phyloP scores from a whole-genome alignment of 2,888 invertebrate genomes.

The Salticus scenicus region DNA sequence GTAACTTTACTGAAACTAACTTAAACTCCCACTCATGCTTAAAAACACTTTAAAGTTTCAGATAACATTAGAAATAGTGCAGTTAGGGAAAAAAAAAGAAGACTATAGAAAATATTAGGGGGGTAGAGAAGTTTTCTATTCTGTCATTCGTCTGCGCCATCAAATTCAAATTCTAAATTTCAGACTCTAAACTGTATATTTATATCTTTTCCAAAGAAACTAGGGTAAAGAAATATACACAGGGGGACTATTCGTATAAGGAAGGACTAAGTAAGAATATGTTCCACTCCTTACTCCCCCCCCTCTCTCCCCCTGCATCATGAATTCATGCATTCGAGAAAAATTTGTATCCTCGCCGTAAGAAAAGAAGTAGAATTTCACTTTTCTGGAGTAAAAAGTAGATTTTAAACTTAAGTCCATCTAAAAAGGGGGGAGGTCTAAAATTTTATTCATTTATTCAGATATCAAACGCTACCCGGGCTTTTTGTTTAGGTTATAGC shows the following conservation, averaged over 20 bases:
- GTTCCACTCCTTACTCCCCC: no score
- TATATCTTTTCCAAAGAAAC: constrained; percentile 20
- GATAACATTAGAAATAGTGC: constrained; percentile 65
- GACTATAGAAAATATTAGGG: not conserved
- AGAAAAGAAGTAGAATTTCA: constrained; percentile 63
- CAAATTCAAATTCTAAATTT: constrained; percentile 62
- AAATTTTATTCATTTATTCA: constrained; percentile 69
- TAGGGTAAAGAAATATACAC: constrained; percentile 64
- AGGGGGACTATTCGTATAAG: constrained; percentile 38
- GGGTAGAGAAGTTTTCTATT: constrained; percentile 40
- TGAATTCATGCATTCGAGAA: constrained; percentile 67
- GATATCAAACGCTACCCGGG: constrained; percentile 62
- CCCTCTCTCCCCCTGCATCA: constrained; percentile 29
- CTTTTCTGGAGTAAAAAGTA: constrained; percentile 65
- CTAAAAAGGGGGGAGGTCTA: constrained; percentile 33
- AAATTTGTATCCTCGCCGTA: constrained; percentile 61
- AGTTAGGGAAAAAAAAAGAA: not conserved
- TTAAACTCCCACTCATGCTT: constrained; percentile 23
- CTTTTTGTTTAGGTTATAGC: constrained; percentile 65
- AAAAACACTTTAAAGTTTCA: constrained; percentile 70
- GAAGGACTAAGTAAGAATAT: constrained; percentile 33
- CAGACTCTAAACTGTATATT: constrained; percentile 32
- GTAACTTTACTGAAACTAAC: constrained; percentile 14
- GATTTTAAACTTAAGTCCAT: constrained; percentile 68
- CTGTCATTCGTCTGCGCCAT: constrained; percentile 55